Base-by-base conservation (phyloP, 2,797 vertebrate species). In the Rhyacichthys aspro region DNA sequence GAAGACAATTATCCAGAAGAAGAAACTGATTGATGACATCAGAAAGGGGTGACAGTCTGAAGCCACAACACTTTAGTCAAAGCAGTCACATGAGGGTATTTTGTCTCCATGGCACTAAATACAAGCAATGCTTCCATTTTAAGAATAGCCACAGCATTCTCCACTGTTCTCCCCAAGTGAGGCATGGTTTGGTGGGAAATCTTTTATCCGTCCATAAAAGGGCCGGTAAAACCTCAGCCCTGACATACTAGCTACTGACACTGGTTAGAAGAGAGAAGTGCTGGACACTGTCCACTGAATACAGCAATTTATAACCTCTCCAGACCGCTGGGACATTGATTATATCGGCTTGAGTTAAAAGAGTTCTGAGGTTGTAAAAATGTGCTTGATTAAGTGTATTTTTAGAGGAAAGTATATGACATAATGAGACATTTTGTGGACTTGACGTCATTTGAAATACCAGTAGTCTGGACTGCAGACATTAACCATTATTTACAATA, bases 261-360 rank as follows among this genome's bases (percentile, higher is more conserved):
- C 65, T 57, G 65, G 47, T 53, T 63, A 58, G 63, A 50, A 78
- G 42, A 52, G 55, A 84, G 68, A 61, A n/a, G 5, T 48, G 52
- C 66, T 79, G 73, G 79, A 73, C 37, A 32, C 2, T 11, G n/a
- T 59, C 50, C 78, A 70, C 1, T 9, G 44, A 59, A 19, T 42
- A 45, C 58, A 60, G 65, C 1, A 55, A 38, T 58, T 62, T 58
- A 47, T 12, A 64, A 55, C 43, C 48, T 61, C 44, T 76, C 62
- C 70, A 69, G 68, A 38, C n/a, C n/a, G n/a, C 47, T 17, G 12
- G 59, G 53, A 67, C 66, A 83, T 81, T 82, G 23, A 72, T 52
- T 75, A 70, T 74, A 68, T 76, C 52, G 80, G 80, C 60, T 77
- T 59, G 46, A 75, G 67, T 79, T 79, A 65, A 76, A 74, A 55